Evolutionary conservation across 2,113 vertebrate genomes (phyloP).

Genomic region (Ia io): DNA sequence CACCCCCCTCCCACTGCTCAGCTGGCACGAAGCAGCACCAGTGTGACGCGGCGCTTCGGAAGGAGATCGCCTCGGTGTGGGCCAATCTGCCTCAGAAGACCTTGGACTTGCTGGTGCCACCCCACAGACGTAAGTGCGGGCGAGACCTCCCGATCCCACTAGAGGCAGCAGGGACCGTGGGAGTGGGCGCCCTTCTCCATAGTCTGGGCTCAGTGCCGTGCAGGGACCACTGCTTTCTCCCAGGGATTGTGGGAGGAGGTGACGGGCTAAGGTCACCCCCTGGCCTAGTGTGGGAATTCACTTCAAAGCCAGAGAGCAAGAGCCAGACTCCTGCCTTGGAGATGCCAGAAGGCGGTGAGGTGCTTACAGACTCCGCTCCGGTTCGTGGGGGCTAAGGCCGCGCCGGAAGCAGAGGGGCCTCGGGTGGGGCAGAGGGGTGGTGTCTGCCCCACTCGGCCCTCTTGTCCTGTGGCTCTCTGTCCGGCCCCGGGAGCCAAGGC

Average conservation of each 20-base stretch:
- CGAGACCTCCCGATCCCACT: background rate
- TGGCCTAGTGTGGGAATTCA: no score
- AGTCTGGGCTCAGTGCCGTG: no score
- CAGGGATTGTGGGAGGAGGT: background rate
- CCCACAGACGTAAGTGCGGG: slow-evolving; percentile 90
- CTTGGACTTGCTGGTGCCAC: slow-evolving; percentile 94
- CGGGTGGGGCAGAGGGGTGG: background rate
- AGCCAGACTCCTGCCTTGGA: no score
- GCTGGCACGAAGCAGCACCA: slow-evolving; percentile 92
- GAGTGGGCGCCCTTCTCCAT: background rate
- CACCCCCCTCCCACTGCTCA: slow-evolving; percentile 45
- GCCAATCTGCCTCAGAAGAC: slow-evolving; percentile 95
- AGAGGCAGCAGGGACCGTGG: background rate
- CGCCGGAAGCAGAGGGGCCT: no score
- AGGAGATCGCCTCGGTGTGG: slow-evolving; percentile 94
- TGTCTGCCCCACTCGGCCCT: fast-evolving
- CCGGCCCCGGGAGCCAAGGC: no score
- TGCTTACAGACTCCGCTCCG: no score
- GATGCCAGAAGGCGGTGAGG: background rate
- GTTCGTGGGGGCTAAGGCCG: background rate
- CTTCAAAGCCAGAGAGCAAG: background rate
- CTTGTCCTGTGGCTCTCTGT: fast-evolving
- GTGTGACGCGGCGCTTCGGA: slow-evolving; percentile 91
- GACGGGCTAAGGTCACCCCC: background rate
- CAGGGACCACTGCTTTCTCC: no score